Evolutionary conservation across 1,140 invertebrate species (phyloP), one percentile per base, ranked within the genome.

Genomic region (Arion vulgaris): DNA sequence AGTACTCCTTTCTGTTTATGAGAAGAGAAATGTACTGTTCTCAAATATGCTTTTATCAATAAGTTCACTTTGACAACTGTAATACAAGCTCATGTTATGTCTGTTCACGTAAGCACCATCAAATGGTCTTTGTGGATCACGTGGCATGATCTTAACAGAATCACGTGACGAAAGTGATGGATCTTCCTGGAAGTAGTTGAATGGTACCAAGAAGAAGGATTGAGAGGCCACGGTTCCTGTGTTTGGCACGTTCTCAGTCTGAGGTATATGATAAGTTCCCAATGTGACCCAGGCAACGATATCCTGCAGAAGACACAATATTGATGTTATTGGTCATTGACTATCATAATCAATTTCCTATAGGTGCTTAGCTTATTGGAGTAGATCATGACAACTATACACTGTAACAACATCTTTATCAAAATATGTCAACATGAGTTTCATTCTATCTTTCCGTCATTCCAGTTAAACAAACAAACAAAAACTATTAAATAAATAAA

Each of bases 101-200:
- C 88, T 78, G 62, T 87, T 62, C 26, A 89, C 86, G 17, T 77
- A 39, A 7, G 85, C 86, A 2, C 86, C 86, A 13, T 81, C 83
- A 39, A 79, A 77, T 0, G 87, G 87, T 0, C 49, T 71, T 13
- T 73, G 72, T 32, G 79, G 53, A 57, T 87, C 86, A 73, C 82
- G 82, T 28, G 86, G 96, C 86, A 96, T 94, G 96, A 88, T 74
- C 0, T 86, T 85, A 1, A 89, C 86, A 19, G 86, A 83, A 49
- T 90, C 86, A 28, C 75, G 73, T 34, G 89, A 90, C 7, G 82
- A 79, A 79, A 88, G 85, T 0, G 88, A 87, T 0, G 89, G 88
- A 73, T 90, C 89, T 76, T 88, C 86, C n/a, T 84, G 82, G 82
- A 90, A 90, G 78, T 88, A 90, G 85, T 91, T 91, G 84, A 86